Base-by-base conservation (phyloP, 2,888 invertebrate species). In the Catocala nupta region DNA sequence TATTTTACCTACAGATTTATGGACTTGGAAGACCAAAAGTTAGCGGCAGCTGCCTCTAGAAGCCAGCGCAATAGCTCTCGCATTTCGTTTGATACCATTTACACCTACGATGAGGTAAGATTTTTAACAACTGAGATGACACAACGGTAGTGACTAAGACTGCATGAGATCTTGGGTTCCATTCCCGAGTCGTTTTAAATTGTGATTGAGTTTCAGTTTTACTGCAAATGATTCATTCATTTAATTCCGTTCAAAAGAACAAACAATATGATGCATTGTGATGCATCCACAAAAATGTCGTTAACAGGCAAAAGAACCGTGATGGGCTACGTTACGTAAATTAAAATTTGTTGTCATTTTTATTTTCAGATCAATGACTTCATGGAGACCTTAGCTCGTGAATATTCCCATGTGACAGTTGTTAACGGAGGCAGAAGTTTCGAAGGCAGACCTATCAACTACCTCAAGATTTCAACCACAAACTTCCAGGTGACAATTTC, bases 61-160 rank as follows among this genome's bases (percentile, higher is more conserved):
- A 83, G 79, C 60, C 84, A 81, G 55, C 72, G 68, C 5, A 79
- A 83, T 8, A 73, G 70, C 4, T 61, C 71, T 42, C 81, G 86
- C 3, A 77, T 88, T 1, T 68, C 84, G 0, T 87, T 86, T 39
- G 82, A 87, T 36, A 70, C 50, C 3, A 84, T 89, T n/a, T 86
- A 89, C 57, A 82, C 83, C 39, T 88, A 84, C 52, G 83, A 78
- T 53, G 84, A 76, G 75, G 90, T 90, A 80, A 78, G 25, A 16
- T 16, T 16, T 16, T 2, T 16, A 16, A 16, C 16, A 1, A 16
- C 16, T 16, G 16, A 16, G 16, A 16, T 16, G 16, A 16, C 16
- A 16, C 16, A 16, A 16, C 2, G 16, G 16, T 16, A 16, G 16
- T 16, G 16, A 16, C 16, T 16, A 16, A 16, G 16, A 16, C 16